Conservation (phyloP, 2,888 invertebrate genomes). For the Morpho helenor region DNA sequence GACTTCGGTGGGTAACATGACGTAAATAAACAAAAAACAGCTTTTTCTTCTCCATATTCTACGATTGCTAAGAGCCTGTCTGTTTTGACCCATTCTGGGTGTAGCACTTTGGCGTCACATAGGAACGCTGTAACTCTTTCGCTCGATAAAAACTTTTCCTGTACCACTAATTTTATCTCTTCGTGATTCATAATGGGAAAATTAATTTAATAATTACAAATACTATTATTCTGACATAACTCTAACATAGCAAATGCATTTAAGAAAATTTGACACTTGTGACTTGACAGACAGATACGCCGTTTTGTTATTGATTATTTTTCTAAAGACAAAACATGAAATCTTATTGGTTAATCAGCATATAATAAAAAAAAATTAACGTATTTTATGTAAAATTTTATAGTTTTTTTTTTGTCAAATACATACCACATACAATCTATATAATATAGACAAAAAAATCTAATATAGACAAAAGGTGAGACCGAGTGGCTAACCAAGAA, state of each 20-base stretch:
- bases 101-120: constrained; percentile 68
- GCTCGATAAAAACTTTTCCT: constrained; percentile 71
- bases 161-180: constrained; percentile 67
- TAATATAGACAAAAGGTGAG: no score
- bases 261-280: constrained; percentile 15
- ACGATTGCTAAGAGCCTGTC: constrained; percentile 70
- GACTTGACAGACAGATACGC: constrained; percentile 1
- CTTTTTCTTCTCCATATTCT: constrained; percentile 73
- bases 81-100: constrained; percentile 68
- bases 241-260: constrained; percentile 12
- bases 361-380: neutral
- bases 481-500: no score
- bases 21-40: constrained; percentile 71
- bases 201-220: constrained; percentile 27
- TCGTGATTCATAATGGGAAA: constrained; percentile 68
- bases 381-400: no score
- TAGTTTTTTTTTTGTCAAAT: no score
- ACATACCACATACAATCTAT: no score
- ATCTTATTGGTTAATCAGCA: no score
- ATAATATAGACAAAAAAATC: no score
- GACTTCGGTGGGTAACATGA: constrained; percentile 83
- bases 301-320: constrained; percentile 6
- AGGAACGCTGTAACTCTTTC: constrained; percentile 69
- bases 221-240: constrained; percentile 24
- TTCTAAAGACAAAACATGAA: no score